Evolutionary conservation across 2,797 vertebrate genomes (phyloP), one percentile per base, ranked within the genome.

Genomic region (Sciurus vulgaris): DNA sequence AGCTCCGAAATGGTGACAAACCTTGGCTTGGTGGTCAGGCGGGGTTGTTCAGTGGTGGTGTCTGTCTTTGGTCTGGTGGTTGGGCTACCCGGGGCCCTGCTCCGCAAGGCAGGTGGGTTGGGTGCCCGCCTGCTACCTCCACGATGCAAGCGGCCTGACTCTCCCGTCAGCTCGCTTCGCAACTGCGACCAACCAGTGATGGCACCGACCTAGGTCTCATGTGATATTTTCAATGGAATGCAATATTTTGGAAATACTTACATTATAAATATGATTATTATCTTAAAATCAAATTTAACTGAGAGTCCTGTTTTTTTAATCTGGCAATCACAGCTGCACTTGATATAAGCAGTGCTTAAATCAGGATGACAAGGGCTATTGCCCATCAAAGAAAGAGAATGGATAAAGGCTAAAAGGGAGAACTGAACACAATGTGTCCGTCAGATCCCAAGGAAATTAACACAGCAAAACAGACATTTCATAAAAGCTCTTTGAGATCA

Each of bases 211-310:
- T 38, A 38, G 38, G 17, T 35, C 7, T 18, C 12, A 13, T 82
- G 12, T 33, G 87, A 28, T 73, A 47, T 70, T 38, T 28, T 47
- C 56, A 96, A 70, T 33, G 86, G 35, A 89, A 51, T 63, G 1
- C 4, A 92, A n/a, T 72, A 77, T 88, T 33, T 94, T 41, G 15
- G 28, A 44, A 28, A 61, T 59, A 54, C 3, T 59, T 93, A 78
- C 22, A 89, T 20, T 86, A 38, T 67, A 63, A 54, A 59, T 2
- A 56, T 73, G 30, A 10, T 92, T 12, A n/a, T 38, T 89, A 51
- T 82, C 35, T 85, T 47, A 65, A 84, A 78, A 70, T 85, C 30
- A 93, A 61, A 70, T 92, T 79, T 70, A 82, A 76, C 24, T 70
- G 63, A 15, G n/a, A 59, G 6, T 82, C 17, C 17, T 94, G 54